Evolutionary conservation across 2,888 invertebrate species (phyloP).

Genomic region (Autographa pulchrina): DNA sequence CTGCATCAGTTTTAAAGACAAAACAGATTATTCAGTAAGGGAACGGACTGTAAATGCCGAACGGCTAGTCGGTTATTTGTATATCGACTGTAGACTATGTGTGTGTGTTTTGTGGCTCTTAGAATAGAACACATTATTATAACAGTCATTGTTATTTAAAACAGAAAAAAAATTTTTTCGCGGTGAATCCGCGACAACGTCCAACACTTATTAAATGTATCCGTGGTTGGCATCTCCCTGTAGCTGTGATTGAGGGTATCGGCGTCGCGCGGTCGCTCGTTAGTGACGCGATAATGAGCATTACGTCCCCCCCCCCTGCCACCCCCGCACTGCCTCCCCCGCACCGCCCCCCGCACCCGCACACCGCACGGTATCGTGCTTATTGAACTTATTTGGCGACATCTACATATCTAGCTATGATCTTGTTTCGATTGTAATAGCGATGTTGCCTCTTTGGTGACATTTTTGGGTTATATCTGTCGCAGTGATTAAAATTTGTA

Average conservation of each 20-base stretch:
- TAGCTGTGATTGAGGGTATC: slow-evolving; percentile 68
- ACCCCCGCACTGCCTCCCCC: slow-evolving; percentile 28
- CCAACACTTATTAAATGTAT: background rate
- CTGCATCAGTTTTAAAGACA: too few species aligned
- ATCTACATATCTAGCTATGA: slow-evolving; percentile 42
- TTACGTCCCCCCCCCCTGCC: slow-evolving; percentile 41
- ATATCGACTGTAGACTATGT: too few species aligned
- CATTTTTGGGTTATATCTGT: slow-evolving; percentile 50
- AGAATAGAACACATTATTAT: too few species aligned
- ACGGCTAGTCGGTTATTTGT: too few species aligned
- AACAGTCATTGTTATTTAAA: too few species aligned
- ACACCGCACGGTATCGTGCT: slow-evolving; percentile 35
- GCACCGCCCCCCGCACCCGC: slow-evolving; percentile 14
- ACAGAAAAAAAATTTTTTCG: background rate
- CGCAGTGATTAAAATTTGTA: slow-evolving; percentile 23
- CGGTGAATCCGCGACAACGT: background rate
- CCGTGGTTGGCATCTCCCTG: slow-evolving; percentile 47
- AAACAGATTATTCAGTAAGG: too few species aligned
- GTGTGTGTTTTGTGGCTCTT: too few species aligned
- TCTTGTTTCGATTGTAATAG: slow-evolving; percentile 52
- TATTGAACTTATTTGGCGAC: slow-evolving; percentile 45
- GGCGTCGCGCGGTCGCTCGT: slow-evolving; percentile 68
- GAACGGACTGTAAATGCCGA: too few species aligned
- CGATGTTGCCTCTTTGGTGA: slow-evolving; percentile 45
- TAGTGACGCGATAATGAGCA: slow-evolving; percentile 74